These are phyloP conservation scores for Hirundo rustica DNA, from an alignment of 2,797 vertebrate species.

Conservation along the genomic window DNA sequence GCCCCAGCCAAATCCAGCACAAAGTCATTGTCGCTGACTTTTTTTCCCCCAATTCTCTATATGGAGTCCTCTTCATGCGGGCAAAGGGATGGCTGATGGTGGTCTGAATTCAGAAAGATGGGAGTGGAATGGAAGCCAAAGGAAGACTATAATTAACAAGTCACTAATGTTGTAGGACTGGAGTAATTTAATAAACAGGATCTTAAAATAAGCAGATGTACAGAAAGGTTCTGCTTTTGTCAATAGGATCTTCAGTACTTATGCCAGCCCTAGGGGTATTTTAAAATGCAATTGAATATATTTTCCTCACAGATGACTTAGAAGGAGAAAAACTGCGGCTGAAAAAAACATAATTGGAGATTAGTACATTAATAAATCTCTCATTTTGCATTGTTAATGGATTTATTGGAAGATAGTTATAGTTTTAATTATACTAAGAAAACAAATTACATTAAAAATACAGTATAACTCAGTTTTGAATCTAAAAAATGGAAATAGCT, in stretches of 20 bases:
- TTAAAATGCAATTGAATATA: neutral
- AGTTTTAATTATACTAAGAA: slow-evolving; percentile 53
- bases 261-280: neutral
- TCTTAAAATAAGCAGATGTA: neutral
- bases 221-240: neutral
- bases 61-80: neutral
- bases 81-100: fast-evolving
- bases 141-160: neutral
- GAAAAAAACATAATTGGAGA: neutral
- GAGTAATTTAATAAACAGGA: neutral
- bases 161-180: neutral
- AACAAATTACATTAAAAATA: slow-evolving; percentile 6
- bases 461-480: slow-evolving; percentile 1
- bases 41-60: neutral
- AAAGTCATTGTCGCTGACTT: neutral
- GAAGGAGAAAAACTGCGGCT: neutral
- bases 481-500: slow-evolving; percentile 29
- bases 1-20: neutral
- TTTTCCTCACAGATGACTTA: neutral
- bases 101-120: neutral
- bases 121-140: neutral
- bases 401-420: slow-evolving; percentile 48
- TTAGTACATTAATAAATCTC: slow-evolving; percentile 34
- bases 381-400: slow-evolving; percentile 37
- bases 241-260: neutral